A percentile compares a stretch with the other conserved stretches of the same genome.
These are phyloP conservation scores for Cheilosia vernalis DNA, from an alignment of 2,888 invertebrate species.

Conservation along the genomic window DNA sequence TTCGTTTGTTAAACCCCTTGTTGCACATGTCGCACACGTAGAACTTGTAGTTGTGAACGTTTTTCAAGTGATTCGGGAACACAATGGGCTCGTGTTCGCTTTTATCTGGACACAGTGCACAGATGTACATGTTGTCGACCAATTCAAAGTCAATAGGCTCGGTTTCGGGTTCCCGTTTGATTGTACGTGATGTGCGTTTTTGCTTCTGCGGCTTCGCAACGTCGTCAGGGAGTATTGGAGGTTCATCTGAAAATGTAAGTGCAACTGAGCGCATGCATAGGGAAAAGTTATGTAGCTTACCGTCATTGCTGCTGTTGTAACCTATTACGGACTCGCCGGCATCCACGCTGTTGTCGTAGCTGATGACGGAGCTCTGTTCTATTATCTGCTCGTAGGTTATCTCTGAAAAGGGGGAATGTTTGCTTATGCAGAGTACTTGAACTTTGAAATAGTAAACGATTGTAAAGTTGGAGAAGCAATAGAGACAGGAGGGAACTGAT, in stretches of 20 bases:
- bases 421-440: background rate
- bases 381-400: conserved; percentile 69
- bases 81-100: conserved; percentile 85
- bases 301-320: conserved; percentile 46
- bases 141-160: conserved; percentile 77
- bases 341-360: conserved; percentile 56
- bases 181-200: conserved; percentile 33
- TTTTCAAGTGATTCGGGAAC: conserved; percentile 87
- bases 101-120: conserved; percentile 79
- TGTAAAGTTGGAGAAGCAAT: no score
- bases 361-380: conserved; percentile 59
- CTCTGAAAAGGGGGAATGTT: conserved; percentile 53
- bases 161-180: conserved; percentile 35
- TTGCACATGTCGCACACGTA: conserved; percentile 90
- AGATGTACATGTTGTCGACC: conserved; percentile 84
- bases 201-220: conserved; percentile 17
- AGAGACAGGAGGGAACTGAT: no score
- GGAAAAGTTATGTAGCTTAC: conserved; percentile 8
- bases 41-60: conserved; percentile 86
- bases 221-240: conserved; percentile 13
- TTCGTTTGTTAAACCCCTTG: conserved; percentile 86
- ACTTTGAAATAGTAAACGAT: background rate
- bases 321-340: conserved; percentile 41
- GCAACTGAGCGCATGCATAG: background rate
- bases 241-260: conserved; percentile 22